These are phyloP conservation scores for Alexandromys fortis DNA, from an alignment of 2,113 vertebrate species.

Conservation along the genomic window DNA sequence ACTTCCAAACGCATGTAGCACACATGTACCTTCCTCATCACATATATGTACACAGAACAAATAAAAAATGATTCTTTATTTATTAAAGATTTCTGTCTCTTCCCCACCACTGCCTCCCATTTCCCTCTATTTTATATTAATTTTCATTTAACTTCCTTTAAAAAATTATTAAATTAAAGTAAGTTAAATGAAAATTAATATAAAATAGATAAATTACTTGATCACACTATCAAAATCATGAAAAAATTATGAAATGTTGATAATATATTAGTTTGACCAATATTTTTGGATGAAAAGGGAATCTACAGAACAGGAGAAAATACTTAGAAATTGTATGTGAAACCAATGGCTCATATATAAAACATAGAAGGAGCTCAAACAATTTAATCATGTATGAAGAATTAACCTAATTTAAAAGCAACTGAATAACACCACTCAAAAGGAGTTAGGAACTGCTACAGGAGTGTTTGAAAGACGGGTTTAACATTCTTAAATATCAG, in stretches of 20 bases:
- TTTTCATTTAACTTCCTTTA: no score
- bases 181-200: neutral
- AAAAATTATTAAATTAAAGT: neutral
- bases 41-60: neutral
- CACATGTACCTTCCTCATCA: neutral
- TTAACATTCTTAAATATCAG: neutral
- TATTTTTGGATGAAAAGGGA: neutral
- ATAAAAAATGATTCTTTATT: neutral
- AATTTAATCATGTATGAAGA: neutral
- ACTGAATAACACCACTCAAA: neutral
- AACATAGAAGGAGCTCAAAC: neutral
- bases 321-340: no score
- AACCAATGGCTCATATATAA: neutral
- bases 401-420: neutral
- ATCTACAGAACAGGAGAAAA: neutral
- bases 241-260: neutral
- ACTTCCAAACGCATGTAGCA: neutral
- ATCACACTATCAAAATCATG: neutral
- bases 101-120: no score
- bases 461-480: neutral
- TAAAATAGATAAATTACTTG: neutral
- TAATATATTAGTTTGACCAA: neutral
- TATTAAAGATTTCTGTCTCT: no score
- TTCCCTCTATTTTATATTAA: no score
- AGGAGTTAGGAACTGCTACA: neutral